Conservation (phyloP, 23 tunicate species). For the Halocynthia roretzi region DNA sequence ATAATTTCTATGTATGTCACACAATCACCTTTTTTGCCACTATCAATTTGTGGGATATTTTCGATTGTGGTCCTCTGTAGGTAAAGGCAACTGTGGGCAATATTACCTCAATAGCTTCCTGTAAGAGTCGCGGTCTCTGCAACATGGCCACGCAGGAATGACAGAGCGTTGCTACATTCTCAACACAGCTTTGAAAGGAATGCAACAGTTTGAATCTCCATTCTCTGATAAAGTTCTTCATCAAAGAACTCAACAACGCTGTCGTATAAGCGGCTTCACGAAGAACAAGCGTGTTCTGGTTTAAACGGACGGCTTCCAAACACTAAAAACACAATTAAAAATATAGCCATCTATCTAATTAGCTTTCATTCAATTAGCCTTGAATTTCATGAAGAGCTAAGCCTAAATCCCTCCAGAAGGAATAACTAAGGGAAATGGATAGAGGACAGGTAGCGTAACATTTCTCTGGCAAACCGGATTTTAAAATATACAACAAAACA, state of each 20-base stretch:
- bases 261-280: slow-evolving; percentile 52
- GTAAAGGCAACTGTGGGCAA: not conserved
- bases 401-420: no score
- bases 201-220: slow-evolving; percentile 63
- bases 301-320: slow-evolving; percentile 31
- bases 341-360: no score
- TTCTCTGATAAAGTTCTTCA: slow-evolving; percentile 37
- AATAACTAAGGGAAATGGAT: no score
- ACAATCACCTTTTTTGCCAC: no score
- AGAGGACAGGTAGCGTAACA: no score
- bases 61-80: no score
- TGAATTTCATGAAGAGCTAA: no score
- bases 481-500: no score
- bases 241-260: slow-evolving; percentile 29
- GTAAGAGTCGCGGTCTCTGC: slow-evolving; percentile 65
- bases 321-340: slow-evolving; percentile 28
- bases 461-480: no score
- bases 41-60: no score
- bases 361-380: no score
- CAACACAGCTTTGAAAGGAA: slow-evolving; percentile 18
- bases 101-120: slow-evolving; percentile 48
- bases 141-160: slow-evolving; percentile 77
- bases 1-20: not conserved
- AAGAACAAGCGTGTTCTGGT: slow-evolving; percentile 30
- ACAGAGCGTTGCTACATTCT: slow-evolving; percentile 30